These are phyloP conservation scores for Procapra przewalskii DNA, from an alignment of 2,113 vertebrate species.

Conservation along the genomic window DNA sequence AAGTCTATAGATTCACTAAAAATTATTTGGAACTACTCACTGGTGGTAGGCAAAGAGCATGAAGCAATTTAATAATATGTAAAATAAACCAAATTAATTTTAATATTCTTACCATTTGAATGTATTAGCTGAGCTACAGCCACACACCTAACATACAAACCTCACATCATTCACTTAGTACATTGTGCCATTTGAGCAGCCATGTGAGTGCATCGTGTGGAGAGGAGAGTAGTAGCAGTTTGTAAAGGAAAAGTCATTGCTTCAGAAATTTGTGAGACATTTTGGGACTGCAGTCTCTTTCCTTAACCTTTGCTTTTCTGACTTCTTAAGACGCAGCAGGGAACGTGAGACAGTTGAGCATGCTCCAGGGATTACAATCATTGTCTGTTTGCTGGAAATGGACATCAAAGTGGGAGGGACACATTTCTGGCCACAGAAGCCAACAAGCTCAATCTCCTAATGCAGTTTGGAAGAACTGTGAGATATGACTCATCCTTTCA, in stretches of 20 bases:
- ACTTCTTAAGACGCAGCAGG: neutral
- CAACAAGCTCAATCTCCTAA: neutral
- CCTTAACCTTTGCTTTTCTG: conserved; percentile 8
- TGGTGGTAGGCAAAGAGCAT: neutral
- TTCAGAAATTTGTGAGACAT: neutral
- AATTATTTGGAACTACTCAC: neutral
- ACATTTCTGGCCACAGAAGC: neutral
- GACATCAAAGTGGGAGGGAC: neutral
- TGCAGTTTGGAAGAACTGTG: neutral
- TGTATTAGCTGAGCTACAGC: neutral
- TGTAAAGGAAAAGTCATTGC: neutral
- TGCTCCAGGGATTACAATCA: neutral
- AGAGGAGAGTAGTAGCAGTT: neutral
- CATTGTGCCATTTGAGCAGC: neutral
- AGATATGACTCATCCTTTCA: neutral
- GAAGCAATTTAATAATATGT: neutral
- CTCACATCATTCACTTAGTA: neutral
- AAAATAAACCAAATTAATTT: neutral
- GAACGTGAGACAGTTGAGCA: neutral
- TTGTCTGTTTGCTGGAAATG: neutral
- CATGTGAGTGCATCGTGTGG: neutral
- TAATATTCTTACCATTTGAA: neutral
- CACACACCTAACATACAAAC: neutral
- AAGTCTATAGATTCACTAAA: neutral
- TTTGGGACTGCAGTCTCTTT: conserved; percentile 15